Percentiles rank a stretch among this genome's conserved stretches.
phyloP scores from a whole-genome alignment of 2,888 invertebrate genomes.

The Schizaphis graminum region DNA sequence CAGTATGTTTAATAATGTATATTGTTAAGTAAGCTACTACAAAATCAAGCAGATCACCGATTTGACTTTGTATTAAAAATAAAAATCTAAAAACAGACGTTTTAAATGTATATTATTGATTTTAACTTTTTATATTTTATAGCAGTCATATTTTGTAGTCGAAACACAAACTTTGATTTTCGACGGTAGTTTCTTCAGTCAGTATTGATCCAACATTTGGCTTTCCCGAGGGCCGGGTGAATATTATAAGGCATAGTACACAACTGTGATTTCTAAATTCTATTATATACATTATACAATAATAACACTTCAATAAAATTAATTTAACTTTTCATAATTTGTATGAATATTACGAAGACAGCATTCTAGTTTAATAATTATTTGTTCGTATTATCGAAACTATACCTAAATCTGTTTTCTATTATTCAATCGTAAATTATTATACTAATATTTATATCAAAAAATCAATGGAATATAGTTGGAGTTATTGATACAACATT shows the following conservation, averaged over 20 bases:
- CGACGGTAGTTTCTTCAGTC: conserved; percentile 43
- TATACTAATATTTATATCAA: background rate
- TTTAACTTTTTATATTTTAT: conserved; percentile 42
- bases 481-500: background rate
- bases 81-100: background rate
- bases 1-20: background rate
- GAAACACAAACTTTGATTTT: conserved; percentile 62
- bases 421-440: background rate
- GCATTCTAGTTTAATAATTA: background rate
- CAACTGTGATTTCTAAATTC: conserved; percentile 47
- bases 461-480: background rate
- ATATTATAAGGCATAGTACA: conserved; percentile 40
- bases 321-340: background rate
- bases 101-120: conserved; percentile 3
- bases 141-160: conserved; percentile 34
- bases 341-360: background rate
- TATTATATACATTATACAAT: background rate
- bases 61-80: background rate
- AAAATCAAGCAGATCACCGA: background rate
- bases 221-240: conserved; percentile 42
- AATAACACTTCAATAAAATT: background rate
- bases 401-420: background rate
- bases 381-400: background rate
- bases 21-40: background rate
- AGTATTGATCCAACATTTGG: conserved; percentile 61